Conservation (phyloP, 1,140 invertebrate species). For the Brachionus plicatilis region DNA sequence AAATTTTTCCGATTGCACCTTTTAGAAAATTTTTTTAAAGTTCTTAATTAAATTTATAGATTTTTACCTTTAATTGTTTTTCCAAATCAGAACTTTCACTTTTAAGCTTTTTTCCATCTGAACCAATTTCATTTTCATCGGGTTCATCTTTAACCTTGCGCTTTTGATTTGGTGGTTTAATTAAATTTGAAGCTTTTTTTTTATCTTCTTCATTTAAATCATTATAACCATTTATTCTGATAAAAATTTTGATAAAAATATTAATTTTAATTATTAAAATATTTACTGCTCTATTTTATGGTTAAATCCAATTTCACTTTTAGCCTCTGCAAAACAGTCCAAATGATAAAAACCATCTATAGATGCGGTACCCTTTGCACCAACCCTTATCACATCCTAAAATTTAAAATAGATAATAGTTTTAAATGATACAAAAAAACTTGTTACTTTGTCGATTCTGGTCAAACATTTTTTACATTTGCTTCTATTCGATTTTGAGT, state of each 20-base stretch:
- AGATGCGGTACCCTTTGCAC: not conserved
- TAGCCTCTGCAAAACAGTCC: slow-evolving; percentile 78
- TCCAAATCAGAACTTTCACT: slow-evolving; percentile 52
- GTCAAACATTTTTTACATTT: slow-evolving; percentile 76
- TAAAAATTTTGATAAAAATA: not conserved
- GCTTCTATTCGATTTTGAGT: slow-evolving; percentile 77
- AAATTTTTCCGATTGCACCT: slow-evolving; percentile 48
- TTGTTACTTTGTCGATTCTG: slow-evolving; percentile 70
- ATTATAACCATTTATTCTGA: not conserved
- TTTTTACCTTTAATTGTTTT: slow-evolving; percentile 47
- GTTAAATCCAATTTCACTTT: slow-evolving; percentile 67
- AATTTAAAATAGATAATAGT: not conserved
- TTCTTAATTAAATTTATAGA: too few species aligned
- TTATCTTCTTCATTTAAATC: not conserved
- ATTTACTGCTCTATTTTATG: not conserved
- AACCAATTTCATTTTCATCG: slow-evolving; percentile 42
- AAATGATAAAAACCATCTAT: slow-evolving; percentile 75
- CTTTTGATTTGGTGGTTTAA: not conserved
- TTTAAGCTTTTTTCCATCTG: slow-evolving; percentile 50
- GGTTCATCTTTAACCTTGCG: slow-evolving; percentile 47
- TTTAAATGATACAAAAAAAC: not conserved
- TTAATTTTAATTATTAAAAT: not conserved
- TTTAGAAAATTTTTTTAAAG: not conserved
- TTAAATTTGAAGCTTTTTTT: slow-evolving; percentile 22
- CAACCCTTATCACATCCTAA: not conserved